Percentiles rank a stretch among this genome's conserved stretches.
These are phyloP conservation scores for Temnothorax ravouxi DNA, from an alignment of 2,888 invertebrate species.

Conservation along the genomic window DNA sequence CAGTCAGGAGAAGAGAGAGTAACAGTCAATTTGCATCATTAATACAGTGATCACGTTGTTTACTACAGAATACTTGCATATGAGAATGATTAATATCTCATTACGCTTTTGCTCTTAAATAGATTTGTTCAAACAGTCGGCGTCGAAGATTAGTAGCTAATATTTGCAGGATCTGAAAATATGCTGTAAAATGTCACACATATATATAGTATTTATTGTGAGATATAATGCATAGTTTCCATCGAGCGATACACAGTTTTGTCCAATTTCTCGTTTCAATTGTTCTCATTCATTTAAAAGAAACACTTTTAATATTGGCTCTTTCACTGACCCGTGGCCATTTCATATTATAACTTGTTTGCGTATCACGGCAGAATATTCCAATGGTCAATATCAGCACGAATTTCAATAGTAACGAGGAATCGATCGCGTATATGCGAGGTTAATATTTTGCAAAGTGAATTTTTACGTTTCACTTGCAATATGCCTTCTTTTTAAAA, in stretches of 20 bases:
- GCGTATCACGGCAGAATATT: constrained; percentile 41
- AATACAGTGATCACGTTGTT: background rate
- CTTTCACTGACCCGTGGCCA: constrained; percentile 48
- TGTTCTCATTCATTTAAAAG: constrained; percentile 32
- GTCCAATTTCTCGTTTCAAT: constrained; percentile 40
- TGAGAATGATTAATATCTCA: constrained; percentile 18
- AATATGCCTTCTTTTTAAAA: constrained; percentile 22
- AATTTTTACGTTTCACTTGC: constrained; percentile 28
- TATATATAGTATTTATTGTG: background rate
- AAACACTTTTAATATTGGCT: constrained; percentile 46
- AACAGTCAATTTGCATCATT: background rate
- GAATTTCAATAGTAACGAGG: constrained; percentile 31
- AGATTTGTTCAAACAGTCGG: background rate
- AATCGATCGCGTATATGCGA: constrained; percentile 24
- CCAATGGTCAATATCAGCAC: constrained; percentile 27
- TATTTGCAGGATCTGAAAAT: constrained; percentile 13
- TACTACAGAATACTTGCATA: background rate
- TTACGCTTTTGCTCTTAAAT: constrained; percentile 3
- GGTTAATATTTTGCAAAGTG: constrained; percentile 18
- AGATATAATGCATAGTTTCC: constrained; percentile 22
- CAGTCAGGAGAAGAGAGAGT: too few species aligned
- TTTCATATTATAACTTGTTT: constrained; percentile 51
- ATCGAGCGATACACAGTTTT: constrained; percentile 17
- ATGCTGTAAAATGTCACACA: background rate
- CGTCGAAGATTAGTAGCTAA: constrained; percentile 14